These are phyloP conservation scores for Rynchops niger DNA, from an alignment of 2,113 vertebrate genomes.

Conservation along the genomic window DNA sequence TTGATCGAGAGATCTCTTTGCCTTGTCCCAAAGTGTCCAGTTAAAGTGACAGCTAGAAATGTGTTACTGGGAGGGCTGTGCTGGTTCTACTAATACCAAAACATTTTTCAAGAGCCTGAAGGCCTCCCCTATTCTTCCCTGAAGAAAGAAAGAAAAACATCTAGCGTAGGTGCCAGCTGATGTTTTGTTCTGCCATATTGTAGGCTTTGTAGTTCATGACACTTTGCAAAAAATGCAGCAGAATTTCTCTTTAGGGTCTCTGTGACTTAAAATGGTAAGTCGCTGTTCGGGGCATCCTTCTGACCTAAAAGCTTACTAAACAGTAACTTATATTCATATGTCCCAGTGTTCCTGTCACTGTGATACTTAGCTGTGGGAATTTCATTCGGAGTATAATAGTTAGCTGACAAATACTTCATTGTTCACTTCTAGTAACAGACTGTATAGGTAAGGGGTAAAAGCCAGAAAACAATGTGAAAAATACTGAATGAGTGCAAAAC, in stretches of 20 bases:
- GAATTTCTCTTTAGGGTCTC: neutral
- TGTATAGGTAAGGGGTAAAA: neutral
- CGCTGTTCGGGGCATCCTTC: slow-evolving; percentile 35
- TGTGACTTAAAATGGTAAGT: neutral
- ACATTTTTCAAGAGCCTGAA: neutral
- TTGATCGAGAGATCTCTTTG: neutral
- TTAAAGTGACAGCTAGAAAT: neutral
- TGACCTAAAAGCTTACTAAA: slow-evolving; percentile 33
- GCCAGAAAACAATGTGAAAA: neutral
- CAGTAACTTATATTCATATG: neutral
- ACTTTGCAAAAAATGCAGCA: neutral
- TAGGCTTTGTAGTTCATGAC: neutral
- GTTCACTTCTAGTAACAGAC: neutral
- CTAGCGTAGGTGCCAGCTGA: neutral
- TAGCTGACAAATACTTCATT: neutral
- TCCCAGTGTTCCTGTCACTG: neutral
- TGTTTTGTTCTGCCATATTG: neutral
- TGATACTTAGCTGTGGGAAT: neutral
- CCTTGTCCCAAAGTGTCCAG: neutral
- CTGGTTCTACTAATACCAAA: neutral
- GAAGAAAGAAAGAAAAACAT: neutral
- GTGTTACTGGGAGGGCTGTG: neutral
- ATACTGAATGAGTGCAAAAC: neutral
- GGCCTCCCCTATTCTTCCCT: neutral
- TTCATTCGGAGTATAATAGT: neutral